Base-by-base conservation (phyloP, 1,140 invertebrate species). In the Dendroctonus valens region DNA sequence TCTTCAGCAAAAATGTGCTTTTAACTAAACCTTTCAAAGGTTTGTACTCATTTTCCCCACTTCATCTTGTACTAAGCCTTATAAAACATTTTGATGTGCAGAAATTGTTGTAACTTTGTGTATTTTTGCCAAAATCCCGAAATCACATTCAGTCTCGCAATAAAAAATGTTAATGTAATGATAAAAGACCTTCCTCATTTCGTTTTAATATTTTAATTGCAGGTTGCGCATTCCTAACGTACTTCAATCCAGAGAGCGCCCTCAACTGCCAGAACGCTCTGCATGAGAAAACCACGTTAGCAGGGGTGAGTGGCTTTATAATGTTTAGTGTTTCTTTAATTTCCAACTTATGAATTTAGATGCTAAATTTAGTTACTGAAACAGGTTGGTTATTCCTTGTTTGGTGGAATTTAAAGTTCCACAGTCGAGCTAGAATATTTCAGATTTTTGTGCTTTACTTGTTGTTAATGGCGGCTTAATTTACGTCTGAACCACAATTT, bases 201-300 rank as follows among this genome's bases (percentile, higher is more conserved):
- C 50, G 41, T 63, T 67, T 61, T 46, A 52, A 49, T 64, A 50
- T 74, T 79, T 75, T 78, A 81, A 77, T 87, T 87, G 37, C 86
- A 96, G 94, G 94, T 78, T 97, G 94, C 86, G 94, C 94, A 75
- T 97, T 98, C 84, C 87, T 98, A 78, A 98, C 96, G 72, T 97
- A 96, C 85, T 96, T 93, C 82, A 91, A 88, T 80, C 88, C 93
- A 78, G 94, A 97, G 81, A 94, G 91, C 83, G 93, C 94, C 72
- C 85, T 92, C 77, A 91, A 87, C 83, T 94, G 93, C 78, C 93
- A 96, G 83, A 86, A 89, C 80, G 89, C 92, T 75, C 89, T 97
- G 75, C 94, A 97, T 88, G 95, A 98, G 84, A 96, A 97, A 86
- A 91, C 93, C 83, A 95, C 94, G 80, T 86, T 98, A 84, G 92